phyloP scores from a whole-genome alignment of 2,888 invertebrate species.

The Habroteleia sp. region DNA sequence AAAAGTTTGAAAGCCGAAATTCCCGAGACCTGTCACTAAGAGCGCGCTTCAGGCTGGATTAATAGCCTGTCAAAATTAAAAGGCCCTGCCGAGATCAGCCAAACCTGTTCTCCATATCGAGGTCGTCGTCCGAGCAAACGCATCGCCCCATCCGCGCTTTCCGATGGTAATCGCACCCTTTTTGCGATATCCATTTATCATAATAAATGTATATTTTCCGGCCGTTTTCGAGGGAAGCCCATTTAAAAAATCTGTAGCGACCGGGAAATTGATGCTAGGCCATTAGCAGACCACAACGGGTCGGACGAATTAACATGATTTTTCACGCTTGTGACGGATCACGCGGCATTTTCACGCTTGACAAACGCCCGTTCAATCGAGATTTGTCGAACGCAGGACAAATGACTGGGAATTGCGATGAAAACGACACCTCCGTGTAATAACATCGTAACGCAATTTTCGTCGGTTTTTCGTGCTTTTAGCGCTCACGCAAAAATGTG shows the following conservation, averaged over 20 bases:
- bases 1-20: constrained; percentile 35
- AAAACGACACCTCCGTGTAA: constrained; percentile 24
- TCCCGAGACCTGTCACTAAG: constrained; percentile 17
- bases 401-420: constrained; percentile 28
- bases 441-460: constrained; percentile 18
- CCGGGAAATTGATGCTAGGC: constrained; percentile 19
- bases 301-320: constrained; percentile 21
- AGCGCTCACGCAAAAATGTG: no score
- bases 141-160: constrained; percentile 19
- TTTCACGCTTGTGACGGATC: constrained; percentile 28
- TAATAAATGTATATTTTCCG: constrained; percentile 29
- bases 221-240: not conserved
- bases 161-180: constrained; percentile 36
- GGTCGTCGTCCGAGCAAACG: constrained; percentile 29
- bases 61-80: constrained; percentile 52
- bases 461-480: not conserved
- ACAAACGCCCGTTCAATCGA: constrained; percentile 15
- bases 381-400: constrained; percentile 17
- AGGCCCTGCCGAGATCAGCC: constrained; percentile 5
- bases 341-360: not conserved
- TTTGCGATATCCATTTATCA: constrained; percentile 48
- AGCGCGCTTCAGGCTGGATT: constrained; percentile 33
- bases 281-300: constrained; percentile 22
- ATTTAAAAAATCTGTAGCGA: constrained; percentile 8
- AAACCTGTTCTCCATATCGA: constrained; percentile 35